phyloP scores from a whole-genome alignment of 2,888 invertebrate species.

The Cancer borealis region DNA sequence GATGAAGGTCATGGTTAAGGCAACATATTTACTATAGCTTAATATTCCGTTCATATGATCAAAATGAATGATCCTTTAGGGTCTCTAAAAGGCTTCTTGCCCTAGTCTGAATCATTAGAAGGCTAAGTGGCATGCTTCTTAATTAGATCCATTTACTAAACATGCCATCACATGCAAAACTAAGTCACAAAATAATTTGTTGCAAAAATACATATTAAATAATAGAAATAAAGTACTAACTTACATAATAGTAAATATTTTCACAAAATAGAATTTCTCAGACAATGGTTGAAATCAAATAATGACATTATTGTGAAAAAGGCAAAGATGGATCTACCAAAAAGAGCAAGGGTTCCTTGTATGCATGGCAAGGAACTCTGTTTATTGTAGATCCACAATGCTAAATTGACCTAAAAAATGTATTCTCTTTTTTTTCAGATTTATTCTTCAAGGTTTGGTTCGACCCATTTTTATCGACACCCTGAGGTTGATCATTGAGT shows the following conservation, averaged over 20 bases:
- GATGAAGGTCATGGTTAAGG: background rate
- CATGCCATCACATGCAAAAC: background rate
- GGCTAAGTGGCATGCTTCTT: no score
- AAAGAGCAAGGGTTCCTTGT: background rate
- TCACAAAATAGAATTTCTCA: background rate
- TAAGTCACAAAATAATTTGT: background rate
- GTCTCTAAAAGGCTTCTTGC: no score
- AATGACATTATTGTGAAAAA: background rate
- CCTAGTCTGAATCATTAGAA: no score
- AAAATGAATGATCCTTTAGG: no score
- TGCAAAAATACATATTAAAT: background rate
- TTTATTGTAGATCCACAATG: background rate
- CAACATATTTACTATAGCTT: background rate
- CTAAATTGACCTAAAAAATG: background rate
- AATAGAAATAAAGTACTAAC: background rate
- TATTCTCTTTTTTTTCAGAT: conserved; percentile 46
- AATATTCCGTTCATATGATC: background rate
- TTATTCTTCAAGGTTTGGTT: conserved; percentile 61
- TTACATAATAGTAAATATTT: background rate
- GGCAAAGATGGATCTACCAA: background rate
- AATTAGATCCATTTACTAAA: no score
- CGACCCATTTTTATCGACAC: conserved; percentile 60
- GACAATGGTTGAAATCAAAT: background rate
- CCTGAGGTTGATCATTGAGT: conserved; percentile 60
- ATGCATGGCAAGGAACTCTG: no score